Conservation (phyloP, 2,797 vertebrate genomes). For the Paratrypauchen microcephalus region DNA sequence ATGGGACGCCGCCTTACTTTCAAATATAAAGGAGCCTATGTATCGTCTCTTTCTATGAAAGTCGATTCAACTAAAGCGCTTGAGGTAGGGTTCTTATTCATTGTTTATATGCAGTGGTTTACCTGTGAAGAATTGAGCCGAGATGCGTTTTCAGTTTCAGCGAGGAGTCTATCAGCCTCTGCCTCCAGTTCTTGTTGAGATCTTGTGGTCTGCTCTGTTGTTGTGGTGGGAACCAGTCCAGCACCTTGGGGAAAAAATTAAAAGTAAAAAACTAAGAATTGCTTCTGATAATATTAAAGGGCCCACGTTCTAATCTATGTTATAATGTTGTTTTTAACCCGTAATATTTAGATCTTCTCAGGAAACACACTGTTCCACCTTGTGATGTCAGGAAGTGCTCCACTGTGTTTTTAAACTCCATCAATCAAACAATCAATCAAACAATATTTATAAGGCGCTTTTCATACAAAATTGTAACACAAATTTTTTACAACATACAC, state of each 20-base stretch:
- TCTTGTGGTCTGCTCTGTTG: background rate
- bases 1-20: too few relatives aligned
- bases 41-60: background rate
- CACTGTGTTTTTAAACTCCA: too few relatives aligned
- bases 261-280: background rate
- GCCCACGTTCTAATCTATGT: too few relatives aligned
- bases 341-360: too few relatives aligned
- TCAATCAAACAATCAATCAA: too few relatives aligned
- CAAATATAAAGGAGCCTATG: background rate
- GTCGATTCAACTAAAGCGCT: background rate
- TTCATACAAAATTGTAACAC: too few relatives aligned
- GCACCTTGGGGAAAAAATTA: background rate
- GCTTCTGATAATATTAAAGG: background rate
- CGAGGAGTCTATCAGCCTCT: constrained; percentile 42
- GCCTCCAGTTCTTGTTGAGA: constrained; percentile 17
- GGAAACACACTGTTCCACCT: too few relatives aligned
- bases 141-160: constrained; percentile 45
- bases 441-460: too few relatives aligned
- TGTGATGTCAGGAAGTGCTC: too few relatives aligned
- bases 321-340: too few relatives aligned
- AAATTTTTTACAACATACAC: too few relatives aligned
- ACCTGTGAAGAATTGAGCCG: constrained; percentile 67
- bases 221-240: background rate
- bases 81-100: background rate
- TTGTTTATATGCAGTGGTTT: background rate